Percentiles rank a stretch among this genome's conserved stretches.
Evolutionary conservation across 2,888 invertebrate genomes (phyloP).

Genomic region (Carterocephalus palaemon): DNA sequence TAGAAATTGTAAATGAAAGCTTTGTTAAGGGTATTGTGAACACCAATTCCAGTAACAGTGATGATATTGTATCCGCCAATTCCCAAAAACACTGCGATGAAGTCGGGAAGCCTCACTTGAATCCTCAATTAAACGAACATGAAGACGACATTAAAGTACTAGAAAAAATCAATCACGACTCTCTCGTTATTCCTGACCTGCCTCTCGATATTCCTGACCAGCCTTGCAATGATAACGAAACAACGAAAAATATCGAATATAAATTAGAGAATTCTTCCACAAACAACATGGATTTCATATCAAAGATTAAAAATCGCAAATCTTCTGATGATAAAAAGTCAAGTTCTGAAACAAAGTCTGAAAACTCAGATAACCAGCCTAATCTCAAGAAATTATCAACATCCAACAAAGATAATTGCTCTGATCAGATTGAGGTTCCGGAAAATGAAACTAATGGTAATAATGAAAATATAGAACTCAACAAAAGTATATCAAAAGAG

Average conservation of each 20-base stretch:
- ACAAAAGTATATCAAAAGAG: constrained; percentile 4
- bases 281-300: background rate
- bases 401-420: background rate
- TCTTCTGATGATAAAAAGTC: background rate
- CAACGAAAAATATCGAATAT: constrained; percentile 10
- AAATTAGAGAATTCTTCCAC: background rate
- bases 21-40: constrained; percentile 38
- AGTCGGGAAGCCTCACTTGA: constrained; percentile 45
- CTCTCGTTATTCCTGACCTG: constrained; percentile 33
- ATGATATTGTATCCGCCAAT: constrained; percentile 31
- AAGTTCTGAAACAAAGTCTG: background rate
- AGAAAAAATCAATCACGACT: constrained; percentile 37
- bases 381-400: constrained; percentile 1
- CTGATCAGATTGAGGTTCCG: background rate
- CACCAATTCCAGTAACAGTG: constrained; percentile 10
- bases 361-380: background rate
- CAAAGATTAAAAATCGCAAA: background rate
- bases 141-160: constrained; percentile 32
- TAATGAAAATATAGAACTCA: background rate
- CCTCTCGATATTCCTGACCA: constrained; percentile 37
- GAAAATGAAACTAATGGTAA: background rate
- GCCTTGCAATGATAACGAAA: constrained; percentile 31
- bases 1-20: constrained; percentile 41
- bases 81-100: constrained; percentile 46
- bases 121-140: constrained; percentile 34